Conservation (phyloP, 1,140 invertebrate genomes). For the Manduca sexta region DNA sequence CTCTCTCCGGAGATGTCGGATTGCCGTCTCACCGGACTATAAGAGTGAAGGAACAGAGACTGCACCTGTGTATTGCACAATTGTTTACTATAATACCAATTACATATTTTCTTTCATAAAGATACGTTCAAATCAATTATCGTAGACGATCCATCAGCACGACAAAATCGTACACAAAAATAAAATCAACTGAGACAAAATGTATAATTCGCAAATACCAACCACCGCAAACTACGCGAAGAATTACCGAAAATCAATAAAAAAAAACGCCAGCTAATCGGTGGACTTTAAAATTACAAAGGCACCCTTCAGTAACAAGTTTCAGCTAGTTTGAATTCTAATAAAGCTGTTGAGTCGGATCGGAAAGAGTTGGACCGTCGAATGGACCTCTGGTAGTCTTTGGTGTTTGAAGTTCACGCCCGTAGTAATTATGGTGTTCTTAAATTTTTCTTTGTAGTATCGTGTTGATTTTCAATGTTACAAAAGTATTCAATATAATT, state of each 20-base stretch:
- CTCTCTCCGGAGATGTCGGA: too few relatives aligned
- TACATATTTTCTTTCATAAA: too few relatives aligned
- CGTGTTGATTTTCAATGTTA: conserved; percentile 25
- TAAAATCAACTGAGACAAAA: too few relatives aligned
- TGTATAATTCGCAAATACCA: too few relatives aligned
- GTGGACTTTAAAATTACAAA: conserved; percentile 25
- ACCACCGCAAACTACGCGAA: neutral
- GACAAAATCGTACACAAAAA: too few relatives aligned
- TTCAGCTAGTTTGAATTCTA: conserved; percentile 34
- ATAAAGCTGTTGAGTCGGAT: conserved; percentile 28
- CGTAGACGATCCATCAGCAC: too few relatives aligned
- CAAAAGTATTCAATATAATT: conserved; percentile 6
- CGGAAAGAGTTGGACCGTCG: neutral
- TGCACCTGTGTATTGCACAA: too few relatives aligned
- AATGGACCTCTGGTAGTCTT: neutral
- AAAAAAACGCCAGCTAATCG: conserved; percentile 2
- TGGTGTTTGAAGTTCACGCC: neutral
- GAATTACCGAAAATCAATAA: neutral
- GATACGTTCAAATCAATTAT: too few relatives aligned
- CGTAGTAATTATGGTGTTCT: too few relatives aligned
- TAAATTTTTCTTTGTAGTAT: conserved; percentile 27
- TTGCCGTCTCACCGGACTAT: too few relatives aligned
- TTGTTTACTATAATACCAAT: too few relatives aligned
- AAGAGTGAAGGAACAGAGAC: too few relatives aligned
- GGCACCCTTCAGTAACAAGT: conserved; percentile 29